Base-by-base conservation (phyloP, 2,797 vertebrate genomes). In the Acanthurus tractus region DNA sequence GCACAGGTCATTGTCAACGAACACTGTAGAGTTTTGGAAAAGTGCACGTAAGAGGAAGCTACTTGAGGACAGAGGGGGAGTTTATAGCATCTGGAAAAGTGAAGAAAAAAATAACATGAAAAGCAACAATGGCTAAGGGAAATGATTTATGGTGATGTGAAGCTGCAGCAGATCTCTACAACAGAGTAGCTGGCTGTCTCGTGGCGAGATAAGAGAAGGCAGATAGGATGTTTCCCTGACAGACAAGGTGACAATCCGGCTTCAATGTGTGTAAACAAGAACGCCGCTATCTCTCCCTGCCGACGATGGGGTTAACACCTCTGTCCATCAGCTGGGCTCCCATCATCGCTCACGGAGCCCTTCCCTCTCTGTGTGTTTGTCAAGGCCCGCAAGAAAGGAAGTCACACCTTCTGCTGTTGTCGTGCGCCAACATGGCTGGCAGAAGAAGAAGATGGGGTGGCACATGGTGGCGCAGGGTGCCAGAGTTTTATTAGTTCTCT, bases 191-290 rank as follows among this genome's bases (percentile, higher is more conserved):
- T 72, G 45, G 70, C 75, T 86, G 88, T 86, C 86, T 90, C 25
- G 0, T 18, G 14, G 69, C 0, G 2, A 85, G 87, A 93, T 88
- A 83, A 86, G 79, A 71, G 62, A 46, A 78, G 45, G 73, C 62
- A 87, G 84, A 86, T 84, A 80, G 84, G 79, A 80, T 63, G 68
- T 72, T 79, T 78, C 70, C 63, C 70, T 85, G 86, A 91, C 89
- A 86, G 91, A 89, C 88, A 88, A 80, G 87, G 87, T 89, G 87
- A 90, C 84, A 90, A 80, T 79, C 76, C 23, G 22, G 77, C 79
- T 61, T 75, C 82, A 11, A 78, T 72, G 65, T 84, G 78, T 83
- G 87, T 90, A 89, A 93, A 92, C 93, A 94, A 83, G 76, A 79
- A 58, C 25, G 54, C 45, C 18, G 49, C 85, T 76, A 83, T 86